Evolutionary conservation across 92 coral and sea anemone species (phyloP), one percentile per base, ranked within the genome.

Genomic region (Bergia puertoricense): DNA sequence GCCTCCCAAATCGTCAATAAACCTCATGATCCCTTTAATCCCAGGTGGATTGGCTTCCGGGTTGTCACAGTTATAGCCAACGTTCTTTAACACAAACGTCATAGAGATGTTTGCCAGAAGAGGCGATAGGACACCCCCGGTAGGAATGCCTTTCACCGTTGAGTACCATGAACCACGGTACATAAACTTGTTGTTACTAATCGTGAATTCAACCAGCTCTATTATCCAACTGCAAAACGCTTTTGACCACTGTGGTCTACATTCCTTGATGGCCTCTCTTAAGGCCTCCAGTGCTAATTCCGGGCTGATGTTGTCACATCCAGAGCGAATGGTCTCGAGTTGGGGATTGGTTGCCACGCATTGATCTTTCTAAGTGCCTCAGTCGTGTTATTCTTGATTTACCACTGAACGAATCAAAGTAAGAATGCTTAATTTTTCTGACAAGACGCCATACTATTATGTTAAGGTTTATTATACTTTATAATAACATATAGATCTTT

Each of bases 251-350:
- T 76, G 80, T 76, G 57, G 57, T 42, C 51, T 76, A 37, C 80
- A 76, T 76, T 76, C 56, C 46, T 51, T 76, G 1, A 43, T 76
- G 44, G 51, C 80, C 43, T 42, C 80, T 9, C 77, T 82, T 30
- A 82, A 82, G 48, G 76, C 23, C 7, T 23, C 39, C 51, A 82
- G n/a, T 41, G 38, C 75, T 40, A 62, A 43, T 62, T 82, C 72
- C 4, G 76, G 76, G 74, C 38, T 82, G 16, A 59, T 59, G 86
- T 39, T 82, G 86, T 82, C 86, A 82, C 62, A 69, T 39, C 75
- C 6, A 78, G 18, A 0, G 86, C 50, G 41, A 82, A 82, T 18
- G 86, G 76, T 59, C 86, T 82, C 38, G 50, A 82, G 8, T 82
- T 7, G 8, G n/a, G 42, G 48, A 65, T 15, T 82, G 76, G 86